Evolutionary conservation across 2,888 invertebrate genomes (phyloP), one percentile per base, ranked within the genome.

Genomic region (Andrena dorsata): DNA sequence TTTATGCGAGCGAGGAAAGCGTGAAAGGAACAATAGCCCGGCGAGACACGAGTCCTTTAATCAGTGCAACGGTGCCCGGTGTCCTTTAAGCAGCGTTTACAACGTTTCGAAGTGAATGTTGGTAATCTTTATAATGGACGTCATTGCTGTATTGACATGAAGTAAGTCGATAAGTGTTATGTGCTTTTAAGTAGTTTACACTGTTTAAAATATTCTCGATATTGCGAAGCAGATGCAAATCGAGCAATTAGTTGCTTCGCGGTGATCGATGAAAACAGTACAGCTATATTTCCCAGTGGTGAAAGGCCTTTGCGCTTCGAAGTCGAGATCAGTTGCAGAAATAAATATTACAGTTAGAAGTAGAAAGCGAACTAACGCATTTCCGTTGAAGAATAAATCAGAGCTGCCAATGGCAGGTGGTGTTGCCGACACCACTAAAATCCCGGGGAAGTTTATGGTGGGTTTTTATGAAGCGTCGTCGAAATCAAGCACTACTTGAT

Each of bases 11-110:
- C 58, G 35, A 69, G 65, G 68, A 83, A 76, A 75, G 65, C 60
- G 81, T 77, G 70, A 81, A 77, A 83, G 73, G 51, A 58, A 61
- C 49, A 61, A 64, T 68, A 49, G 1, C 26, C 26, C 0, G 32
- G 16, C 8, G 41, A 56, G 49, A 71, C 35, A 35, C 47, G 49
- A 61, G 53, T 72, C 35, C 23, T 30, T 60, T 64, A 61, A 32
- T 30, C 30, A 56, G 60, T 32, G 68, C 28, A 47, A 56, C 23
- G 51, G 61, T 26, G 10, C 5, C 26, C n/a, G n/a, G 16, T 13
- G 60, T 10, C n/a, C 2, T 56, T 23, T 23, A 13, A 23, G 10
- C 26, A 56, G 10, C 10, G 26, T 20, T 13, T 41, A 4, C 41
- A 41, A 41, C 41, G 0, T 23, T 63, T n/a, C 41, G 2, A 20